Evolutionary conservation across 2,888 invertebrate genomes (phyloP), one percentile per base, ranked within the genome.

Genomic region (Oxystoma pomonae): DNA sequence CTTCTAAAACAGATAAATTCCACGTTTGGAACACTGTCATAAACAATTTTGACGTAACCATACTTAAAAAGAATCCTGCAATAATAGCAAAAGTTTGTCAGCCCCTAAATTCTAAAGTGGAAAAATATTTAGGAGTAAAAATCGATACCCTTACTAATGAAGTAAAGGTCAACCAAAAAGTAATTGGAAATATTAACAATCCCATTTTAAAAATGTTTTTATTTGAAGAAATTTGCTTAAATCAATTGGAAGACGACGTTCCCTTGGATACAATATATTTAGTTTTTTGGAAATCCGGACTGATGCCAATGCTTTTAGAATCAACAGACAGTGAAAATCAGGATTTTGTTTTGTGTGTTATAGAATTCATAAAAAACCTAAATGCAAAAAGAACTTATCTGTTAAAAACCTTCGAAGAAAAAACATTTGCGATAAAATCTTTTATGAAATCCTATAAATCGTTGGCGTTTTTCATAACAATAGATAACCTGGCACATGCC

Each of bases 271-370:
- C 64, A 57, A 57, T 70, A 1, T 72, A 71, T 57, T 67, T 63
- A 5, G 63, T 69, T 16, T 71, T 72, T 59, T 72, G 72, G 72
- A 72, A 72, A 63, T 66, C 69, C 5, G 70, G 69, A 1, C 62
- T 68, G 19, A 67, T 69, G 49, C 70, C 72, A 7, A 59, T 72
- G 16, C 16, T 69, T 19, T 55, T 72, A 3, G 58, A 63, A 12
- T 55, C 67, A 16, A 64, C 69, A 62, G 59, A 67, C n/a, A 22
- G 61, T 18, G 66, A 70, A 18, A 61, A 63, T 2, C 68, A 68
- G 57, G 59, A 67, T 2, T 68, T 67, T 16, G 64, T 71, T 21
- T 51, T 71, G 5, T 57, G 68, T 18, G 63, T 70, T 9, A 69
- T 72, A 19, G 64, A 22, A 20, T 58, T 70, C 17, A 61, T 72